Evolutionary conservation across 1,140 invertebrate genomes (phyloP), one percentile per base, ranked within the genome.

Genomic region (Cyclina sinensis): DNA sequence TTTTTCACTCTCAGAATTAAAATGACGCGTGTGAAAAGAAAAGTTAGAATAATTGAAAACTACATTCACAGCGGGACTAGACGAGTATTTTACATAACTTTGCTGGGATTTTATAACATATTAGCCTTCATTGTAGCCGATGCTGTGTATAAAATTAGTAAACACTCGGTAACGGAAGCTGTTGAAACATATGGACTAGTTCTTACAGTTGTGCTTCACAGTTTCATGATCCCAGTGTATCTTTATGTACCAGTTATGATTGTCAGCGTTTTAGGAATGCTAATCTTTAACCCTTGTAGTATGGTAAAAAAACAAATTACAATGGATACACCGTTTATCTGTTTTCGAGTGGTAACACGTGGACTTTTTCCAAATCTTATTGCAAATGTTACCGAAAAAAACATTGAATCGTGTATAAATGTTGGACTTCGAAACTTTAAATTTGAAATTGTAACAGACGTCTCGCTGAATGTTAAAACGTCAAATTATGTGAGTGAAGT

Each of bases 391-490:
- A 98, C 99, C 0, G 93, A 93, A 59, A 96, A 97, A 82, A 99
- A 99, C 95, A 97, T 99, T 95, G 97, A 98, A 91, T 97, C 97
- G 62, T 99, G 99, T 93, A 95, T 97, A 73, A 97, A 98, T 93
- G 97, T 98, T 4, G 98, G 98, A 7, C 95, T 99, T 62, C 98
- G 99, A 94, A 99, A 99, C 95, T 99, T 99, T 94, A 97, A 99
- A 87, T 98, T 99, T 91, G 98, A 99, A 96, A 98, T 99, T 27
- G 99, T 99, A 0, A 99, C 98, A 11, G 99, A 99, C 94, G 99
- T 98, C 95, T 96, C 97, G 16, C 87, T 99, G 35, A 97, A 97
- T 90, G 96, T 97, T 1, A 96, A 96, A 27, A 97, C 98, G 93
- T 96, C 97, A 74, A 37, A 54, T 35, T 96, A 98, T 5, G 95